Base-by-base conservation (phyloP, 2,888 invertebrate species). In the Tetanocera ferruginea region DNA sequence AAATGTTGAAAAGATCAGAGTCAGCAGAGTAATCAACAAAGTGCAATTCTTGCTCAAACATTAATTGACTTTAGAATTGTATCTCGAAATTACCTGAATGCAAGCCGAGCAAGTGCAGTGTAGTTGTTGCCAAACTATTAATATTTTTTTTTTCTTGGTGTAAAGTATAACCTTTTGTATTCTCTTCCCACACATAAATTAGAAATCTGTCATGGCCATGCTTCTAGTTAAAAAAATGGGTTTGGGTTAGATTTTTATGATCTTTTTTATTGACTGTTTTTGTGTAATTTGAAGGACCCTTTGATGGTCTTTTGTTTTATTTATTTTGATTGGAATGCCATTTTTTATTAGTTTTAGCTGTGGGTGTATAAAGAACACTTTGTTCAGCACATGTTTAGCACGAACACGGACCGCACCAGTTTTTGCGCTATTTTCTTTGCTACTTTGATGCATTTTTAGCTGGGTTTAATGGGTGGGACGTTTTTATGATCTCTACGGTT, bases 161-260 rank as follows among this genome's bases (percentile, higher is more conserved):
- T 19, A n/a, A 31, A 6, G 17, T 28, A 19, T 9, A 43, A 43
- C 49, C 43, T 67, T 49, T 67, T 43, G 34, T 5, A 11, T 70
- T 19, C 43, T 37, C 23, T 23, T 23, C 25, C n/a, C 51, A n/a
- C 70, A 73, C 79, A 80, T 81, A 81, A 80, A 80, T 81, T 79
- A 67, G 49, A 81, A 80, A 81, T 81, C 78, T 80, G 81, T 78
- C 80, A 55, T 70, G 79, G 75, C 71, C 70, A 34, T 62, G 72
- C 25, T 23, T 28, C 67, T 37, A 66, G 25, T 51, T 77, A 76
- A 78, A 76, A 79, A 76, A 78, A 76, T 78, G 80, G 76, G 51
- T 14, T 79, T 81, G 75, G 52, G 73, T n/a, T 37, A n/a, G 19
- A 28, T 28, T 66, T 34, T 66, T 70, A 3, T 34, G 8, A 55